Base-by-base conservation (phyloP, 2,113 vertebrate species). In the Lamprotornis superbus region DNA sequence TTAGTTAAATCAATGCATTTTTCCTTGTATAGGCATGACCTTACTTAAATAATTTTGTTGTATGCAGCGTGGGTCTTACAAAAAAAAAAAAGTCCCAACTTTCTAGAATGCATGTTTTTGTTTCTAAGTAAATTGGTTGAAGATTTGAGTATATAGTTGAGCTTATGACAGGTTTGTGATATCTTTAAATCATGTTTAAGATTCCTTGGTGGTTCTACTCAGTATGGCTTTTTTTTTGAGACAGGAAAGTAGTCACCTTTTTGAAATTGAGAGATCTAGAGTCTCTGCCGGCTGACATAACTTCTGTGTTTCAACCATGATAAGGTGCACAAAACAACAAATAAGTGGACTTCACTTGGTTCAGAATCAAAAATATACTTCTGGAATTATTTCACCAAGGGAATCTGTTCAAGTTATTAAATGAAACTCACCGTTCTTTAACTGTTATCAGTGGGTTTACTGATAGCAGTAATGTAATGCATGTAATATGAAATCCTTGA, bases 1-100 rank as follows among this genome's bases (percentile, higher is more conserved):
- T 95, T 55, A 88, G 92, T 89, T 93, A 94, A 96, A 87, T 87
- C 20, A 7, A 65, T 94, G 70, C 57, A 59, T 87, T 91, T 93
- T 96, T 85, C 50, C 70, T 83, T 95, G 84, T 93, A 65, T 95
- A 83, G 37, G 37, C 53, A 85, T 93, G 74, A 91, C 70, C 74
- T 84, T 83, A 89, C 42, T 89, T 95, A 93, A 96, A 91, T 95
- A 83, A 85, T 80, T 90, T 65, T 84, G 50, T 92, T 86, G 10
- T 50, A 53, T 76, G 57, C 65, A 80, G 52, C 46, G 22, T 65
- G 25, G 19, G 28, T 83, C 53, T 89, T 79, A 16, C 2, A 37
- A 40, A n/a, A n/a, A 50, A 33, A 50, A 50, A 15, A 35, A 37
- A 2, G 1, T 11, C 11, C 24, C 63, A 28, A 16, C 5, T 56